phyloP scores from a whole-genome alignment of 2,113 vertebrate genomes.

The Rousettus leschenaultii region DNA sequence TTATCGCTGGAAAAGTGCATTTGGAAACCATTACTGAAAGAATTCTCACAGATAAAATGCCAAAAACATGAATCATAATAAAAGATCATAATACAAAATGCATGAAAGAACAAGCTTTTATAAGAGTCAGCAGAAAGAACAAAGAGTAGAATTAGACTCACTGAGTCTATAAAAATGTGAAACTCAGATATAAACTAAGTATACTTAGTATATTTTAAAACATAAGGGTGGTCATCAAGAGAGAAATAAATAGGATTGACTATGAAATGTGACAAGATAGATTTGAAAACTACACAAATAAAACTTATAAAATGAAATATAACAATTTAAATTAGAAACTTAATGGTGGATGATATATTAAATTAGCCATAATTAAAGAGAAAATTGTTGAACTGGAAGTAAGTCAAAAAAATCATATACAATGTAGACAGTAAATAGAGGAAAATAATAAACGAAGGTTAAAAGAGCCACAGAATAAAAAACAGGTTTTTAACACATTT shows the following conservation, averaged over 20 bases:
- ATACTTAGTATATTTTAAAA: neutral
- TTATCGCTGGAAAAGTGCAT: neutral
- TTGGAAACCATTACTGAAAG: constrained; percentile 2
- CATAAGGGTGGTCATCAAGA: neutral
- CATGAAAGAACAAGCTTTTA: neutral
- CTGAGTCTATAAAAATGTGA: neutral
- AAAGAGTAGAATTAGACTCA: neutral
- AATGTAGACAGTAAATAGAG: neutral
- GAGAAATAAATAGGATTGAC: neutral
- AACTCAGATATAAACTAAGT: neutral
- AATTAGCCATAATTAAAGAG: neutral
- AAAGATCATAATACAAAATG: neutral
- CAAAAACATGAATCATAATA: constrained; percentile 10
- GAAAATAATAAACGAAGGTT: neutral
- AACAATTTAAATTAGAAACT: constrained; percentile 1
- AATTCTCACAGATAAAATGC: constrained; percentile 25
- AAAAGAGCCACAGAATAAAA: neutral
- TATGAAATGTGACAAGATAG: neutral
- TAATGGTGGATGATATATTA: neutral
- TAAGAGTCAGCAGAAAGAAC: constrained; percentile 28
- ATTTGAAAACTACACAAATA: neutral
- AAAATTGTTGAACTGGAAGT: neutral
- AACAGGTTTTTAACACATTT: neutral
- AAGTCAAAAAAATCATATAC: neutral
- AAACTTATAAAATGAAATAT: neutral